Conservation (phyloP, 1,140 invertebrate species). For the Theocolax elegans region DNA sequence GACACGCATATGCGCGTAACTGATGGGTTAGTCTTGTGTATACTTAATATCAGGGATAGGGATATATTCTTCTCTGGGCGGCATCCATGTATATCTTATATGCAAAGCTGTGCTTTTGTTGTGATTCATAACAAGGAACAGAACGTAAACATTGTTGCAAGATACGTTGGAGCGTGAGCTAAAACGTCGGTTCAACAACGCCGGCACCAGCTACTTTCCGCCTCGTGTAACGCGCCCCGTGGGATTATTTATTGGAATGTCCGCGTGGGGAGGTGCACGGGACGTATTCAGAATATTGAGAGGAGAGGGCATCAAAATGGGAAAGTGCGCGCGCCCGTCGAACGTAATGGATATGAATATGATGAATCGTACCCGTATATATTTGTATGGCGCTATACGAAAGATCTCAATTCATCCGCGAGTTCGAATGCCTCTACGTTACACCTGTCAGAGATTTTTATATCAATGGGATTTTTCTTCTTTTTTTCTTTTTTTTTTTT, state of each 20-base stretch:
- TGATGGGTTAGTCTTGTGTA: too few species aligned
- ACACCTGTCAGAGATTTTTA: slow-evolving; percentile 12
- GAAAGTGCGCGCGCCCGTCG: neutral
- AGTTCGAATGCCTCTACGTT: neutral
- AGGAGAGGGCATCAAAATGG: neutral
- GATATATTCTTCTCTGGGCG: too few species aligned
- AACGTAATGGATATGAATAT: slow-evolving; percentile 16
- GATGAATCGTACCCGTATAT: neutral
- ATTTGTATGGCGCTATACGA: neutral
- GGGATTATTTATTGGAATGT: neutral
- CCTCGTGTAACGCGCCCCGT: too few species aligned
- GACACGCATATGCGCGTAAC: too few species aligned
- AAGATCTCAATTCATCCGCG: neutral
- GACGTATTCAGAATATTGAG: neutral
- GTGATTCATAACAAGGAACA: neutral
- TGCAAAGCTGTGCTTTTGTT: neutral
- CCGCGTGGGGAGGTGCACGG: neutral
- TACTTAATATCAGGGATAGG: too few species aligned
- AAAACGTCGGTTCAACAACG: too few species aligned
- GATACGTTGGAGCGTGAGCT: too few species aligned
- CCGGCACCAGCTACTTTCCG: neutral
- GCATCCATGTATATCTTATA: too few species aligned
- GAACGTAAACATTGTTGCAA: neutral
- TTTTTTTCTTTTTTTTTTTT: neutral
- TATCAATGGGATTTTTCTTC: too few species aligned